Evolutionary conservation across 2,113 vertebrate species (phyloP).

Genomic region (Bombycilla garrulus): DNA sequence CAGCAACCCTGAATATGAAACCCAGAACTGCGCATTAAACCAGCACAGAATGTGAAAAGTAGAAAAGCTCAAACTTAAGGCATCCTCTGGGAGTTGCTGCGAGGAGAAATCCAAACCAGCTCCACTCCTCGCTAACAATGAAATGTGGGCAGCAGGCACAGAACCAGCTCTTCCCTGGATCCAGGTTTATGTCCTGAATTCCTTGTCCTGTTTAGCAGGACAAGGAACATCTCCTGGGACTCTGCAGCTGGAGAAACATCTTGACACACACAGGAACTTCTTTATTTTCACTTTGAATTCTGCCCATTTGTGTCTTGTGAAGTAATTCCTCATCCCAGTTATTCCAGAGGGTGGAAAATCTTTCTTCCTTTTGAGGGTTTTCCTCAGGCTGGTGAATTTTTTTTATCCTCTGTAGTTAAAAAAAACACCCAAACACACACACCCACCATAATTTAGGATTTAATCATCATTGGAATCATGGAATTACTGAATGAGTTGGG

Average conservation of each 20-base stretch:
- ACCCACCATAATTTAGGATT: background rate
- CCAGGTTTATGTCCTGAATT: background rate
- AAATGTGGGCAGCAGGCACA: background rate
- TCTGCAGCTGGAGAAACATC: constrained; percentile 1
- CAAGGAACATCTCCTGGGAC: background rate
- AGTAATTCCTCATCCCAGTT: background rate
- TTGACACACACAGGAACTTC: background rate
- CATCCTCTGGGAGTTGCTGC: background rate
- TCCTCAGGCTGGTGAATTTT: background rate
- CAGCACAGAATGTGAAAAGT: too few relatives aligned
- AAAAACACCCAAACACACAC: background rate
- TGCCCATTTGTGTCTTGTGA: background rate
- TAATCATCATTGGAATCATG: background rate
- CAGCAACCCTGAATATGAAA: too few relatives aligned
- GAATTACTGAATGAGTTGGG: background rate
- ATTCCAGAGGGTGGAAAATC: background rate
- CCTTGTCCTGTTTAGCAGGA: background rate
- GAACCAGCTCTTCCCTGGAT: background rate
- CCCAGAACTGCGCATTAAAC: too few relatives aligned
- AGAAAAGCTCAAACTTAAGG: too few relatives aligned
- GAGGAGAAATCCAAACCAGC: background rate
- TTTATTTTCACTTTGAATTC: background rate
- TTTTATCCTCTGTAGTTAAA: background rate
- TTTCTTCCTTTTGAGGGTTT: background rate
- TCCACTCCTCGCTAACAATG: background rate